phyloP scores from a whole-genome alignment of 1,140 invertebrate genomes.

The Helicoverpa armigera region DNA sequence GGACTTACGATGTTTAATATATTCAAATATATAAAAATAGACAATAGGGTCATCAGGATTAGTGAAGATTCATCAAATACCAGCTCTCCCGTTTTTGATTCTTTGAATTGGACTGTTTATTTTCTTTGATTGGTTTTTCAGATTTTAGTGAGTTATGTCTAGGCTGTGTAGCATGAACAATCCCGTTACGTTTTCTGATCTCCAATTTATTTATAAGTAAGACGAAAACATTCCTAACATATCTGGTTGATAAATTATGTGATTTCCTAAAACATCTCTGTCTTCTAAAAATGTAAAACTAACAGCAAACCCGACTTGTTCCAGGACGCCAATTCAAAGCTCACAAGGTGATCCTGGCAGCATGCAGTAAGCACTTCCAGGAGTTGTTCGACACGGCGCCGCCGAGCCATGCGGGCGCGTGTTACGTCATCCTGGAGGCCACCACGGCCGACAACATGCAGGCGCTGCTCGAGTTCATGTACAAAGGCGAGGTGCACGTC shows the following conservation, averaged over 20 bases:
- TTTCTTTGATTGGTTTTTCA: background rate
- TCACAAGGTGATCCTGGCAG: constrained; percentile 96
- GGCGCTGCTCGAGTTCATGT: constrained; percentile 97
- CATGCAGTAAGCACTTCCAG: constrained; percentile 97
- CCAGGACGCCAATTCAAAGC: constrained; percentile 96
- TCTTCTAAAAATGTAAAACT: background rate
- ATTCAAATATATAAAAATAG: constrained; percentile 53
- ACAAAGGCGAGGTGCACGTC: constrained; percentile 96
- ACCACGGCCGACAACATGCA: constrained; percentile 96
- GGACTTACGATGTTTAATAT: constrained; percentile 41
- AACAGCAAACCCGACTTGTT: constrained; percentile 65
- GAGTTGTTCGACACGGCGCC: constrained; percentile 96
- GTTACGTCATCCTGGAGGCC: constrained; percentile 95
- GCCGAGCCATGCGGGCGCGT: constrained; percentile 91
- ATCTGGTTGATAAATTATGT: too few relatives aligned
- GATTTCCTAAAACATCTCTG: too few relatives aligned
- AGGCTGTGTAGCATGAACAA: too few relatives aligned
- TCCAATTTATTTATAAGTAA: too few relatives aligned
- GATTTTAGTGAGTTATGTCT: background rate
- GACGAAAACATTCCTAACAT: too few relatives aligned
- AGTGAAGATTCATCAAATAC: constrained; percentile 13
- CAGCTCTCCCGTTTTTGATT: background rate
- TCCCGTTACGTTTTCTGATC: too few relatives aligned
- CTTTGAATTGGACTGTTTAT: background rate
- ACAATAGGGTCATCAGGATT: constrained; percentile 53